Evolutionary conservation across 2,113 vertebrate species (phyloP).

Genomic region (Esox niger): DNA sequence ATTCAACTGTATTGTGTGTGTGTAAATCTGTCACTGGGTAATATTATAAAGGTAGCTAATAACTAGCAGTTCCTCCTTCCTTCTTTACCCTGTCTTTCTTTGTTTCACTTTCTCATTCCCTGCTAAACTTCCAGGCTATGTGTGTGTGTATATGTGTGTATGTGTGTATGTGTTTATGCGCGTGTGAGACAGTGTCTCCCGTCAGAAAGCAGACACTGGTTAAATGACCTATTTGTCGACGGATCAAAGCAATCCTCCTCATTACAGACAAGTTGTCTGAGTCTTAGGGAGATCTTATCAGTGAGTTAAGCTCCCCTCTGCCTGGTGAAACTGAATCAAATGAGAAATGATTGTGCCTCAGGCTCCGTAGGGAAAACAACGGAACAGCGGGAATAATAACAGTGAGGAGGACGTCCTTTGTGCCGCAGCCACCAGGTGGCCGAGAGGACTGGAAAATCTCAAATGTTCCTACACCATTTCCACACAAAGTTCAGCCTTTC

Average conservation of each 20-base stretch:
- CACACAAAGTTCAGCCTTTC: neutral
- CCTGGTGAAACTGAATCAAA: conserved; percentile 67
- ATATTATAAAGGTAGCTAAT: conserved; percentile 45
- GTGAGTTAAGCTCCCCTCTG: conserved; percentile 65
- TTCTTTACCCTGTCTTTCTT: neutral
- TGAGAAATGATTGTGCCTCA: conserved; percentile 63
- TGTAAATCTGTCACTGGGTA: conserved; percentile 23
- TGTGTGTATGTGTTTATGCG: conserved; percentile 5
- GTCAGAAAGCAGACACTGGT: conserved; percentile 63
- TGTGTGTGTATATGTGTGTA: conserved; percentile 19
- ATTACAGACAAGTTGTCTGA: conserved; percentile 73
- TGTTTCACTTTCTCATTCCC: too few species aligned
- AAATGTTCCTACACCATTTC: conserved; percentile 38
- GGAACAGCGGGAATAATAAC: conserved; percentile 18
- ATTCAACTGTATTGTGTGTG: conserved; percentile 25
- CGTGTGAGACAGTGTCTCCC: conserved; percentile 41
- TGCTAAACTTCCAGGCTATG: neutral
- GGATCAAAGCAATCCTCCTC: conserved; percentile 75
- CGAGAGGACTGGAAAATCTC: conserved; percentile 37
- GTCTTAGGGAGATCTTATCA: conserved; percentile 72
- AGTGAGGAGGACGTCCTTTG: too few species aligned
- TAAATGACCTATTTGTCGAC: conserved; percentile 77
- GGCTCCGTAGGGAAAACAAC: conserved; percentile 53
- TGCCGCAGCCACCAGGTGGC: conserved; percentile 20
- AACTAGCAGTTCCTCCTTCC: conserved; percentile 27